Evolutionary conservation across 2,113 vertebrate species (phyloP).

Genomic region (Pseudopipra pipra): DNA sequence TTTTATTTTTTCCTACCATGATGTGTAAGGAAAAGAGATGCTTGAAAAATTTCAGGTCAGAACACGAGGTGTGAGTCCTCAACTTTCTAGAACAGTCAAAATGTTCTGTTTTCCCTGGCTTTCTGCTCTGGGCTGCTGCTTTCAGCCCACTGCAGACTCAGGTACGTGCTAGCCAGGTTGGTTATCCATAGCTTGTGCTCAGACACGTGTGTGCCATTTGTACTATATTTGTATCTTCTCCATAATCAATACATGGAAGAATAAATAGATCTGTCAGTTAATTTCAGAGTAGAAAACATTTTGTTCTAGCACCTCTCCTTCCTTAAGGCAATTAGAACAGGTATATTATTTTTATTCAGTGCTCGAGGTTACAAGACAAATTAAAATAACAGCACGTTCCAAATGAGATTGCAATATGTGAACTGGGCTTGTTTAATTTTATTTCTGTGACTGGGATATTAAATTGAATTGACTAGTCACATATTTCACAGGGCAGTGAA

Average conservation of each 20-base stretch:
- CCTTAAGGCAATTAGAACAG: not conserved
- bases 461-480: slow-evolving; percentile 15
- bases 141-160: not conserved
- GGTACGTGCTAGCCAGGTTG: rapidly evolving
- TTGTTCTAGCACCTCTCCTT: not conserved
- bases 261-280: slow-evolving; percentile 2
- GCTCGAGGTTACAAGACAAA: not conserved
- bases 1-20: not conserved
- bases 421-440: slow-evolving; percentile 5
- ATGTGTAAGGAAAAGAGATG: not conserved
- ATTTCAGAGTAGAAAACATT: not conserved
- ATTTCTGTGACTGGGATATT: not conserved
- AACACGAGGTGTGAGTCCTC: not conserved
- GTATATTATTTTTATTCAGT: not conserved
- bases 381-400: not conserved
- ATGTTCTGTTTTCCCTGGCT: not conserved
- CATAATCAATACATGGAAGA: not conserved
- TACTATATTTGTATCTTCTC: not conserved
- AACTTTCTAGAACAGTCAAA: not conserved
- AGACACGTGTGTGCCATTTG: not conserved
- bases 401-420: not conserved
- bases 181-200: not conserved
- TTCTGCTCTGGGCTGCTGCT: not conserved
- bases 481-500: not conserved
- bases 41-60: not conserved